Evolutionary conservation across 2,888 invertebrate species (phyloP), one percentile per base, ranked within the genome.

Genomic region (Melipona beecheii): DNA sequence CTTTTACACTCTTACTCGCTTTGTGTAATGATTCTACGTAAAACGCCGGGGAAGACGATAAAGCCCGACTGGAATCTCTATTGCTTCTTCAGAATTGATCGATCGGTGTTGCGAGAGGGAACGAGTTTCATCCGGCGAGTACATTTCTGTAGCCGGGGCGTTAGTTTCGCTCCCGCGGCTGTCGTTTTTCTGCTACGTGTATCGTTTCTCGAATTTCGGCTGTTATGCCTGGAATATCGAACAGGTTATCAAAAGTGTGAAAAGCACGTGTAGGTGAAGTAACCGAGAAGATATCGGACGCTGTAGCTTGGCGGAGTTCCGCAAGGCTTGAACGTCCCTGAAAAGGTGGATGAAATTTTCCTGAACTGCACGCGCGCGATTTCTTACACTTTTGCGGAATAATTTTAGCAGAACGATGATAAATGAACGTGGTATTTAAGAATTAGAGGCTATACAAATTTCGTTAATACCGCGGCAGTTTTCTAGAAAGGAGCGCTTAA

Each of bases 161-260:
- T 70, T 76, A 70, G 76, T 52, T 71, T 70, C 60, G 60, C 9
- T 19, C 75, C 58, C 36, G 50, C 49, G 75, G 31, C 58, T 49
- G 75, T 58, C 60, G 60, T 76, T 70, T 76, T 50, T 60, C 58
- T 60, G 19, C 70, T 76, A 76, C 76, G 76, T 76, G 76, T 70
- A 24, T 62, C 60, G 70, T 76, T 76, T 70, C 70, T 76, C 9
- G 60, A 70, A 76, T 76, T 76, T 76, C 70, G 31, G 31, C 60
- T 19, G 60, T 36, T 70, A 70, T 27, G 60, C 52, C 31, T 52
- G 70, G 76, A 76, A 76, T 70, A 76, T 70, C 24, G 70, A 76
- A 19, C 58, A 31, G 76, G 76, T 76, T 76, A 70, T 70, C 70
- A 60, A 31, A 76, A 64, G 64, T 36, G 36, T 50, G 36, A 19